Evolutionary conservation across 2,797 vertebrate species (phyloP), one percentile per base, ranked within the genome.

Genomic region (Siniperca undulata): DNA sequence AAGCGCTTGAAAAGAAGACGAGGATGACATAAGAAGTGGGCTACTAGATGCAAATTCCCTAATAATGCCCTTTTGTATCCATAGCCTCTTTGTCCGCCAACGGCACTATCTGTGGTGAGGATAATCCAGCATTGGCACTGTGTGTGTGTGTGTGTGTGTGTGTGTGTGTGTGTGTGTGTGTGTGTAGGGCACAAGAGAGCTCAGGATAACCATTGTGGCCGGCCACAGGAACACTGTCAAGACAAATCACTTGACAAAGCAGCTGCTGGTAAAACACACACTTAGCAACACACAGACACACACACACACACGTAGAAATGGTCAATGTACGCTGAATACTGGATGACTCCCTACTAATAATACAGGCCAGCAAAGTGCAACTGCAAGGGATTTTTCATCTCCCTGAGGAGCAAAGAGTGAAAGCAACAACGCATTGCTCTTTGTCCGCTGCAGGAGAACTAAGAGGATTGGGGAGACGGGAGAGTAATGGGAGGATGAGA

Each of bases 331-430:
- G 61, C 74, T 76, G 86, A 87, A 86, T 73, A 66, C 83, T 77
- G 87, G 85, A 94, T 69, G 80, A 86, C 73, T 91, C 85, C 67
- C 60, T 80, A 61, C 90, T 94, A 93, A 94, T 94, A 94, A 94
- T 87, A 93, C 87, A 85, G 88, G 87, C 89, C 87, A 78, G 90
- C 84, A 94, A 94, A 95, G 94, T 95, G 93, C 92, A 93, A 94
- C 92, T 95, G 93, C 91, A 82, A 91, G 91, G 92, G 89, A 89
- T 93, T 93, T 92, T 92, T 89, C 78, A 81, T 87, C 89, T 91
- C 93, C 88, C 92, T 3, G 73, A 86, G 85, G 93, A 89, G 84
- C 69, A 48, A 73, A 79, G 87, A 91, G 86, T 66, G 84, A 90
- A 91, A 91, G 92, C 86, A 90, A 88, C 79, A 91, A 89, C 52